Evolutionary conservation across 2,113 vertebrate genomes (phyloP), one percentile per base, ranked within the genome.

Genomic region (Drymodes brunneopygia): DNA sequence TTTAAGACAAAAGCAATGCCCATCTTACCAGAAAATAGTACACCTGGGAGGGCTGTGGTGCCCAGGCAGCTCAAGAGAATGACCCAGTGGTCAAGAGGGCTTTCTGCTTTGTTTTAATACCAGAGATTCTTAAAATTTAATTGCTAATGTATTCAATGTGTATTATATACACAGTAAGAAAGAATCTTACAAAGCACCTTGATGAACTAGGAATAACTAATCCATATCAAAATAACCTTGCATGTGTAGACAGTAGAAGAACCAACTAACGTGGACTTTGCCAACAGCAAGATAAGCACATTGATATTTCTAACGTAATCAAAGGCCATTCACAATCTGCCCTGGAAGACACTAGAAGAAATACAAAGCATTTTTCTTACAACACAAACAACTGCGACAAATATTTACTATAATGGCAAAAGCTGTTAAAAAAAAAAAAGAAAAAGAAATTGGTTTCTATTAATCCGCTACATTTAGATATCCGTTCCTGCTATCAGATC

Each of bases 381-480:
- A 79, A 75, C 27, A 89, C 73, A 87, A 89, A 94, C 28, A 81
- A 74, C 14, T 44, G 24, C 14, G 40, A 85, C 22, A 84, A 86
- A 90, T 92, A 96, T 94, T 93, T 96, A 88, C 86, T 86, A 74
- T 44, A 79, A 86, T 21, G 44, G 53, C 15, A 12, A 90, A 91
- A 90, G 70, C 27, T 61, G 42, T 10, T 33, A n/a, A 69, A 79
- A 91, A 90, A 48, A 62, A 44, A 51, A 67, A 42, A n/a, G 4
- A 65, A 62, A 82, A 88, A 64, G 4, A 50, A 75, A 47, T 40
- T 66, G 56, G 71, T 93, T 96, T 95, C 83, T 80, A 70, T 70
- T 90, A 83, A 93, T 85, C 71, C 83, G 36, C 65, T 71, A 57
- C 88, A 86, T 88, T 95, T 88, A 88, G 85, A 92, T 61, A 92